Percentiles rank a stretch among this genome's conserved stretches.
Conservation (phyloP, 2,888 invertebrate species). For the Dryobotodes eremita region DNA sequence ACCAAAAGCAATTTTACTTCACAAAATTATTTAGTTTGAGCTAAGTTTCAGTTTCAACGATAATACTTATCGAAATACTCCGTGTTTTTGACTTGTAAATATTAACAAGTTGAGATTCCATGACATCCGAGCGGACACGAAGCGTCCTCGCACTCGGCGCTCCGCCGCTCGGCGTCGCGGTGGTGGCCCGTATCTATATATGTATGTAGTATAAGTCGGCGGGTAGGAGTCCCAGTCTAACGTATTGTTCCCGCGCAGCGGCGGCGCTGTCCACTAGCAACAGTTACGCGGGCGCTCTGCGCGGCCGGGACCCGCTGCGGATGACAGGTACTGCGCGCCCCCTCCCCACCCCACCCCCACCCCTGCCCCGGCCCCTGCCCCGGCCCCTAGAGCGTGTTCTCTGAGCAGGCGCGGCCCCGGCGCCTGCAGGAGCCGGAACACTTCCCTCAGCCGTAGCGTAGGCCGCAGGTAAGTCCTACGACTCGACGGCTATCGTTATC, state of each 20-base stretch:
- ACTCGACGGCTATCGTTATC: neutral
- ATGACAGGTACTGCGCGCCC: conserved; percentile 95
- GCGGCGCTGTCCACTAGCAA: conserved; percentile 79
- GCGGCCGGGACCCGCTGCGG: conserved; percentile 95
- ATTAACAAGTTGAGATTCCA: neutral
- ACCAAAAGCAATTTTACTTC: neutral
- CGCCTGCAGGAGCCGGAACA: conserved; percentile 13
- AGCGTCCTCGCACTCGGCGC: conserved; percentile 8
- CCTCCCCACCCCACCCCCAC: conserved; percentile 37
- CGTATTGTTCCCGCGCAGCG: conserved; percentile 72
- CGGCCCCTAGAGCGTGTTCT: neutral
- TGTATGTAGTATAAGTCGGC: conserved; percentile 23
- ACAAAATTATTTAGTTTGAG: neutral
- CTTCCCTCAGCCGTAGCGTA: conserved; percentile 7
- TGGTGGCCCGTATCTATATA: conserved; percentile 22
- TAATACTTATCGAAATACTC: conserved; percentile 46
- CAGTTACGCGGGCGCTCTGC: conserved; percentile 97
- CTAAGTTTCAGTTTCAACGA: conserved; percentile 10
- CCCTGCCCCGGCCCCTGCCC: neutral
- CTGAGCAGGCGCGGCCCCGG: too few species aligned
- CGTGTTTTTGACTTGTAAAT: conserved; percentile 1
- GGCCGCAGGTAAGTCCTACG: neutral
- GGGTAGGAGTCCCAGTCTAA: conserved; percentile 58
- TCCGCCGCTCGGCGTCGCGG: too few species aligned
- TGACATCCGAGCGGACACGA: neutral